phyloP scores from a whole-genome alignment of 2,113 vertebrate species.

The Cyrtonyx montezumae region DNA sequence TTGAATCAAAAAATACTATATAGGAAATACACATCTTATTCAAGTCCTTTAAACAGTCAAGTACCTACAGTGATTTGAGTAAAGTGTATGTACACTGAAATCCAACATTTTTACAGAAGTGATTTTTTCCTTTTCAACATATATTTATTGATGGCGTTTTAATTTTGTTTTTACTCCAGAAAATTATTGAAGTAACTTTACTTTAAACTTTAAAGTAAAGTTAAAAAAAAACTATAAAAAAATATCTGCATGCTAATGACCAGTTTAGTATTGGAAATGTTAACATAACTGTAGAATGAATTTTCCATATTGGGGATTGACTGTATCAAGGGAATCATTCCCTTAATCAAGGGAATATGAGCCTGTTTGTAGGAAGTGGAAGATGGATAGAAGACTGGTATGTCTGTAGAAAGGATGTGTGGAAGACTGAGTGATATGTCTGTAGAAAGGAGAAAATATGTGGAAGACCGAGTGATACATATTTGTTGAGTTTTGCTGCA shows the following conservation, averaged over 20 bases:
- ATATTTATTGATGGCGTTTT: background rate
- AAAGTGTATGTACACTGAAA: background rate
- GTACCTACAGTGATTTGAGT: background rate
- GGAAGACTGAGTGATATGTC: too few species aligned
- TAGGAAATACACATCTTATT: background rate
- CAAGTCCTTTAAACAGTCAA: background rate
- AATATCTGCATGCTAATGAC: background rate
- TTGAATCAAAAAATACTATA: background rate
- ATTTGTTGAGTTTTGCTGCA: background rate
- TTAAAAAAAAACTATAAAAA: too few species aligned
- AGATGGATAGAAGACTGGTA: background rate
- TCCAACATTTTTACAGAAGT: background rate
- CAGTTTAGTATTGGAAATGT: background rate
- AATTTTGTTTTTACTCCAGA: background rate
- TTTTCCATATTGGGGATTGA: background rate
- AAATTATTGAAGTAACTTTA: background rate
- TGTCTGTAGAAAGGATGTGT: too few species aligned
- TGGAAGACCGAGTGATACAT: background rate
- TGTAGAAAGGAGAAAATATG: background rate
- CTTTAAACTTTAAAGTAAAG: too few species aligned
- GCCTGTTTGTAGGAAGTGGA: background rate
- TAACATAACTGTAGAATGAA: background rate
- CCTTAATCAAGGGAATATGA: background rate
- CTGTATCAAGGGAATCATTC: background rate
- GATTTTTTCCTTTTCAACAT: background rate